Evolutionary conservation across 2,888 invertebrate species (phyloP).

Genomic region (Pteria penguin): DNA sequence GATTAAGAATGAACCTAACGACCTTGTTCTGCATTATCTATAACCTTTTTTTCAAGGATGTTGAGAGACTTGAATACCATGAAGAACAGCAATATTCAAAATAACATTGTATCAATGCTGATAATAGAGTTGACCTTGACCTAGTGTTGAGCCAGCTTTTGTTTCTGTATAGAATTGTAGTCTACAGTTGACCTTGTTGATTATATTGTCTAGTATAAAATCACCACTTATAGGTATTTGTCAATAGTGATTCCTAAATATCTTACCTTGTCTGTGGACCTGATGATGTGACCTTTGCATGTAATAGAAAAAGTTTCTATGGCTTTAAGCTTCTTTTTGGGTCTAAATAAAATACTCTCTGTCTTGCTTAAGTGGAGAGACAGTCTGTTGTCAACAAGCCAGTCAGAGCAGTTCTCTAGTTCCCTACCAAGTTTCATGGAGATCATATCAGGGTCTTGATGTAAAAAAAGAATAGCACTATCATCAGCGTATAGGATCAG

Average conservation of each 20-base stretch:
- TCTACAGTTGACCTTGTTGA: neutral
- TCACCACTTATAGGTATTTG: neutral
- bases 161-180: neutral
- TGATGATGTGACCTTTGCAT: no score
- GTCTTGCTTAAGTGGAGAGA: neutral
- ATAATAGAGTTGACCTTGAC: no score
- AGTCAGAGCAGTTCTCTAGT: neutral
- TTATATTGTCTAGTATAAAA: neutral
- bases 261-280: no score
- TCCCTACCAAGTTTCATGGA: neutral
- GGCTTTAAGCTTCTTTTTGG: no score
- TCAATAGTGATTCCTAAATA: no score
- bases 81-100: neutral
- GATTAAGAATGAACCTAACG: no score
- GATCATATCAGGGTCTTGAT: neutral
- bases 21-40: no score
- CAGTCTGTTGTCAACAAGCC: neutral
- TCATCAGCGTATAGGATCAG: no score
- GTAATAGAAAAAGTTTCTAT: no score
- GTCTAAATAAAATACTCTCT: no score
- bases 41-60: neutral
- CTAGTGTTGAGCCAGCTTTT: no score
- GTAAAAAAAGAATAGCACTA: constrained; percentile 12
- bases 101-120: constrained; percentile 11
- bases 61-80: neutral